Conservation (phyloP, 2,888 invertebrate species). For the Lymantria dispar region DNA sequence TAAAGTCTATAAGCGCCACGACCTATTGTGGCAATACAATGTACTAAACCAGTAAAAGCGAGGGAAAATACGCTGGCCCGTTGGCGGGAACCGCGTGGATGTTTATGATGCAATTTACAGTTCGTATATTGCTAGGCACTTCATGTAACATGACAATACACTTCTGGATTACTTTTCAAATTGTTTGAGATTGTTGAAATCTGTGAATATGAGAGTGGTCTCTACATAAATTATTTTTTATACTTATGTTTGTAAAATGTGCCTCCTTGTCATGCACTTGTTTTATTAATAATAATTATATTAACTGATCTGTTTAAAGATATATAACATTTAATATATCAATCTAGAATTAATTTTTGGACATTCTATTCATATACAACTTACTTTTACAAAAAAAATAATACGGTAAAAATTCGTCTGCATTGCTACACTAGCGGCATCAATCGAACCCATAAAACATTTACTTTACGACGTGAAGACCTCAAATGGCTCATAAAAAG, state of each 20-base stretch:
- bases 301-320: too few relatives aligned
- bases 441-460: constrained; percentile 69
- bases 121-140: constrained; percentile 71
- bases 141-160: constrained; percentile 69
- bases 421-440: constrained; percentile 74
- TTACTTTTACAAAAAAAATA: not conserved
- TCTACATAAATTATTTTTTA: too few relatives aligned
- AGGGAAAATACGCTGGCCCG: constrained; percentile 35
- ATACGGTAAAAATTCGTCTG: constrained; percentile 15
- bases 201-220: too few relatives aligned
- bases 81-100: constrained; percentile 50
- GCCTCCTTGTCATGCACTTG: too few relatives aligned
- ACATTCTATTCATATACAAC: too few relatives aligned
- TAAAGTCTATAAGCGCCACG: constrained; percentile 35
- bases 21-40: constrained; percentile 27
- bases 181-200: constrained; percentile 16
- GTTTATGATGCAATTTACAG: constrained; percentile 77
- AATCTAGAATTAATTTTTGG: too few relatives aligned
- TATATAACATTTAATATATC: too few relatives aligned
- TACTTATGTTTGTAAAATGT: too few relatives aligned
- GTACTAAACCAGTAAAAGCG: constrained; percentile 39
- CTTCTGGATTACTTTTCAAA: constrained; percentile 53
- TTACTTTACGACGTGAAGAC: constrained; percentile 73
- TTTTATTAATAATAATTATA: too few relatives aligned
- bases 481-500: constrained; percentile 74